These are phyloP conservation scores for Papilio polytes DNA, from an alignment of 1,140 invertebrate species.

Conservation along the genomic window DNA sequence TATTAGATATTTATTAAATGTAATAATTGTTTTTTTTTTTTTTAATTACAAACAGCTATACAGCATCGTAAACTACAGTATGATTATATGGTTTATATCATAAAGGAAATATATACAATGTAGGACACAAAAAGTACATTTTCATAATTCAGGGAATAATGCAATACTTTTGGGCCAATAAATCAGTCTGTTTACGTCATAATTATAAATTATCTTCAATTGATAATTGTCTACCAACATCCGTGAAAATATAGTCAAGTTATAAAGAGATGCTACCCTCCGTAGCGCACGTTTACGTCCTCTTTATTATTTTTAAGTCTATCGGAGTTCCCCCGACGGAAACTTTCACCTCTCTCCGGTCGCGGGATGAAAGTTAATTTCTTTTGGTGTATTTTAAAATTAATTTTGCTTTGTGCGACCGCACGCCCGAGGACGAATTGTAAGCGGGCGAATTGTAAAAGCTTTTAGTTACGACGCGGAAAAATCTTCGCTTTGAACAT, in stretches of 20 bases:
- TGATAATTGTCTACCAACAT: conserved; percentile 19
- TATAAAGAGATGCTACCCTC: conserved; percentile 55
- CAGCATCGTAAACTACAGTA: too few relatives aligned
- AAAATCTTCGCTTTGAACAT: conserved; percentile 64
- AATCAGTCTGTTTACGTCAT: too few relatives aligned
- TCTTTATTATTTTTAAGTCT: conserved; percentile 80
- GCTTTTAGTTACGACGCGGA: conserved; percentile 66
- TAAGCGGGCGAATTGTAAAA: conserved; percentile 66
- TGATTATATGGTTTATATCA: too few relatives aligned
- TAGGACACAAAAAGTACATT: too few relatives aligned
- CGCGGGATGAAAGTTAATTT: conserved; percentile 78
- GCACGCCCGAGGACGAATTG: conserved; percentile 73
- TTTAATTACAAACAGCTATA: too few relatives aligned
- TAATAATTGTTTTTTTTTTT: too few relatives aligned
- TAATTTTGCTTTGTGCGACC: conserved; percentile 81
- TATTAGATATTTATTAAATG: too few relatives aligned
- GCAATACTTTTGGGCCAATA: too few relatives aligned
- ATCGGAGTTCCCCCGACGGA: conserved; percentile 67
- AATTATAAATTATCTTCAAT: background rate
- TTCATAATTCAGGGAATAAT: too few relatives aligned
- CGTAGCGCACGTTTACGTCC: conserved; percentile 55
- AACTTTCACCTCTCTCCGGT: conserved; percentile 75
- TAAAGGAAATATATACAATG: too few relatives aligned
- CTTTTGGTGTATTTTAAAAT: conserved; percentile 83
- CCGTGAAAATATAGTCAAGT: conserved; percentile 47